Percentiles rank a stretch among this genome's conserved stretches.
phyloP scores from a whole-genome alignment of 2,888 invertebrate species.

The Apamea anceps region DNA sequence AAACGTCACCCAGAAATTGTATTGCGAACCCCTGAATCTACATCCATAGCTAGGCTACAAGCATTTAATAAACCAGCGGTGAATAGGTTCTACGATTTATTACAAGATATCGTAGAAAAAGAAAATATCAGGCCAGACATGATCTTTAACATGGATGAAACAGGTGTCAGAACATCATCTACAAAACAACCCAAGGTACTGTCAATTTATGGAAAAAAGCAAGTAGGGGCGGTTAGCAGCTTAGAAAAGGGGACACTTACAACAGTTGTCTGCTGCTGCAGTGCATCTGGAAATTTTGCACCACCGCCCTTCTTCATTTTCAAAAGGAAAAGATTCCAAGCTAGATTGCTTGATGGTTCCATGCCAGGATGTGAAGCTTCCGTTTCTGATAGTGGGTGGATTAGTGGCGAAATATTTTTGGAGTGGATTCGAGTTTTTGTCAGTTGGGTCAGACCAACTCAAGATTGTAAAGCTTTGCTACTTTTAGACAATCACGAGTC shows the following conservation, averaged over 20 bases:
- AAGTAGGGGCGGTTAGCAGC: not conserved
- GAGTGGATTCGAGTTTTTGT: not conserved
- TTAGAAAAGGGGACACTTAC: not conserved
- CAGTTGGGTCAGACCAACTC: not conserved
- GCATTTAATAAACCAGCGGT: not conserved
- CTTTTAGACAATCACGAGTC: not conserved
- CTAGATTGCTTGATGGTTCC: not conserved
- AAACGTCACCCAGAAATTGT: not conserved
- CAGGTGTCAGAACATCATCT: not conserved
- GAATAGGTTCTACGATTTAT: not conserved
- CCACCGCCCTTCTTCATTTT: not conserved
- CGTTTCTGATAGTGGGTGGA: not conserved
- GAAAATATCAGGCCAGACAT: not conserved
- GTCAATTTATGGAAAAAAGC: not conserved
- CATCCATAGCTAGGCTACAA: not conserved
- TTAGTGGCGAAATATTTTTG: not conserved
- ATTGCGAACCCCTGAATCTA: not conserved
- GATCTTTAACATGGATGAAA: not conserved
- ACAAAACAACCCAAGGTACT: not conserved
- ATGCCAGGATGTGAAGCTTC: not conserved
- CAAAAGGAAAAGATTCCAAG: not conserved
- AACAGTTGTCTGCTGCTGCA: slow-evolving; percentile 2
- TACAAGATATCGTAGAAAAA: not conserved
- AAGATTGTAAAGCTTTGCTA: not conserved
- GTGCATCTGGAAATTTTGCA: not conserved